A percentile compares a stretch with the other conserved stretches of the same genome.
phyloP scores from a whole-genome alignment of 2,113 vertebrate genomes.

The Rhynchomys soricoides region DNA sequence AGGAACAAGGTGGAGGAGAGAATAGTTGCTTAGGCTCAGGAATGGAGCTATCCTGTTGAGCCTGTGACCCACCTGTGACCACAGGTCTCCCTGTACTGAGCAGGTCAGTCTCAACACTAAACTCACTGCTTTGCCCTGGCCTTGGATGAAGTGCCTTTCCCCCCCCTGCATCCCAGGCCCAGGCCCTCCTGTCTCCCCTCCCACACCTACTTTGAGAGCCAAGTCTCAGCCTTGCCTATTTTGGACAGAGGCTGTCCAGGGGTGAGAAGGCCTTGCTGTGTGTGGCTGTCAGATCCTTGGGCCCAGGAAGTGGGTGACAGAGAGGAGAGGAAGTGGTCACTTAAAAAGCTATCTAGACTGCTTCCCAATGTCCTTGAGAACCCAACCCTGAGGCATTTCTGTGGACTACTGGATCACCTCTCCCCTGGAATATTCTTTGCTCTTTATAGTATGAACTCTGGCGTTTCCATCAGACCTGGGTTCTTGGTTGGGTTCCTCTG shows the following conservation, averaged over 20 bases:
- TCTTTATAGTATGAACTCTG: neutral
- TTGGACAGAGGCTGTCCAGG: neutral
- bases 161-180: neutral
- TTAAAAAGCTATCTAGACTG: neutral
- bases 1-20: neutral
- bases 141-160: neutral
- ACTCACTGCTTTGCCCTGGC: neutral
- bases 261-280: neutral
- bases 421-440: neutral
- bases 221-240: neutral
- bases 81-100: neutral
- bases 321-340: slow-evolving; percentile 27
- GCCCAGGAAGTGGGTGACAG: neutral
- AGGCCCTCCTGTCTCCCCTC: neutral
- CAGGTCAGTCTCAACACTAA: neutral
- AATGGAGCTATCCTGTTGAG: neutral
- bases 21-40: neutral
- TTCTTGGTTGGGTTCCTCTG: neutral
- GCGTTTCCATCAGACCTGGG: neutral
- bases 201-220: neutral
- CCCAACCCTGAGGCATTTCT: neutral
- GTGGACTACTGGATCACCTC: neutral
- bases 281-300: fast-evolving
- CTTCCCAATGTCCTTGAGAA: neutral
- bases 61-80: neutral